phyloP scores from a whole-genome alignment of 2,888 invertebrate genomes.

The Euplexia lucipara region DNA sequence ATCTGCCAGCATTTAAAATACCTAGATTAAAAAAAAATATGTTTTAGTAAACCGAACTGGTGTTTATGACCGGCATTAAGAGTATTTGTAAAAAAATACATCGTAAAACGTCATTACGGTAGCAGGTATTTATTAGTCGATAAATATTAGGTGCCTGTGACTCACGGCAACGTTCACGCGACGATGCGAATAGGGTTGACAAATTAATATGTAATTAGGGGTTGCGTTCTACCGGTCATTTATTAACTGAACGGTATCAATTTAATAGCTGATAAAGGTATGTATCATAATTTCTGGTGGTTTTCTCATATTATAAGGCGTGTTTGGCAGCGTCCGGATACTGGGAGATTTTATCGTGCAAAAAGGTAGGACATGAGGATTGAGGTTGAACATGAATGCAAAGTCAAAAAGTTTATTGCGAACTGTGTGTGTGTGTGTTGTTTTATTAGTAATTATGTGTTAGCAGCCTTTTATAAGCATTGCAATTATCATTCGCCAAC shows the following conservation, averaged over 20 bases:
- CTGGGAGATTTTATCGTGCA: no score
- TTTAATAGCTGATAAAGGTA: constrained; percentile 6
- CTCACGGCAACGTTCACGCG: constrained; percentile 40
- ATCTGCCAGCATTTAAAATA: no score
- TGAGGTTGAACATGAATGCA: no score
- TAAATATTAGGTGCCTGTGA: constrained; percentile 38
- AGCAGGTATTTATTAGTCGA: constrained; percentile 32
- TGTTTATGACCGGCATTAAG: not conserved
- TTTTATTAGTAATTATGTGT: no score
- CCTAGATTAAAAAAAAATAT: no score
- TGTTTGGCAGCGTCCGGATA: not conserved
- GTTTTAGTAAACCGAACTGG: no score
- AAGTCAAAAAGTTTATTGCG: no score
- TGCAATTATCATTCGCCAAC: no score
- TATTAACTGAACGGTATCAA: constrained; percentile 15
- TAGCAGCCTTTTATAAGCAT: no score
- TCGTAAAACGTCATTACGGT: constrained; percentile 36
- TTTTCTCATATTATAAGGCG: not conserved
- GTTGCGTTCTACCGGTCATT: constrained; percentile 3
- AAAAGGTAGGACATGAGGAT: no score
- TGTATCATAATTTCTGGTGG: not conserved
- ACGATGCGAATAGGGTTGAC: constrained; percentile 44
- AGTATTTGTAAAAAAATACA: constrained; percentile 41
- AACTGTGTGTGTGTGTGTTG: no score
- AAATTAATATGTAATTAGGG: constrained; percentile 52